Evolutionary conservation across 2,888 invertebrate genomes (phyloP), one percentile per base, ranked within the genome.

Genomic region (Achlya flavicornis): DNA sequence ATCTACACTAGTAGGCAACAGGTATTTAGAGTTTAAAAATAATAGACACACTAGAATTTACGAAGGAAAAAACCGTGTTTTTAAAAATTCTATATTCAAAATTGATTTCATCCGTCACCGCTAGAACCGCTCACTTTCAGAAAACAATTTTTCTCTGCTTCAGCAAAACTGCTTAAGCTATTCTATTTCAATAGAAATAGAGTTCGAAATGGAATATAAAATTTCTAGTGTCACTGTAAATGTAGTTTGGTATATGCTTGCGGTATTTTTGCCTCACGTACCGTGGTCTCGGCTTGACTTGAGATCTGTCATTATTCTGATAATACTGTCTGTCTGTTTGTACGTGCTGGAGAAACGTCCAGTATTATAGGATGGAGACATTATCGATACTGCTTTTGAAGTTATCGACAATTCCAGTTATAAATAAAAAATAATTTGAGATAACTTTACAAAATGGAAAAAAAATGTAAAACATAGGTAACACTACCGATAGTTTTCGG

Each of bases 301-400:
- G 84, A 88, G 92, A 93, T 92, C 93, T 92, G 93, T 93, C 93
- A 93, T 93, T 93, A 93, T 87, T 84, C 84, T 91, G 93, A 93
- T 93, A 92, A 91, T 89, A 90, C 89, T 80, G 87, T 85, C 89
- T 80, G 87, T 85, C 88, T 80, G 89, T 86, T 81, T 78, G 79
- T 87, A 91, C 92, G 92, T 90, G 90, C 83, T 74, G 79, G 82
- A 75, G 86, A 84, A 85, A 85, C 85, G 86, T 80, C 83, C 79
- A 81, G 68, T 66, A 63, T 88, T 91, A 89, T 74, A 90, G 79
- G 80, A 87, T 62, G 79, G 61, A 63, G 61, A 0, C 12, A 46
- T 66, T 64, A 69, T 72, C 67, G 62, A 66, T 70, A 65, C 16
- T 19, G 8, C 53, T 19, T 53, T 14, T 5, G 19, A 53, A 46